Conservation (phyloP, 2,888 invertebrate genomes). For the Lacanobia wlatinum region DNA sequence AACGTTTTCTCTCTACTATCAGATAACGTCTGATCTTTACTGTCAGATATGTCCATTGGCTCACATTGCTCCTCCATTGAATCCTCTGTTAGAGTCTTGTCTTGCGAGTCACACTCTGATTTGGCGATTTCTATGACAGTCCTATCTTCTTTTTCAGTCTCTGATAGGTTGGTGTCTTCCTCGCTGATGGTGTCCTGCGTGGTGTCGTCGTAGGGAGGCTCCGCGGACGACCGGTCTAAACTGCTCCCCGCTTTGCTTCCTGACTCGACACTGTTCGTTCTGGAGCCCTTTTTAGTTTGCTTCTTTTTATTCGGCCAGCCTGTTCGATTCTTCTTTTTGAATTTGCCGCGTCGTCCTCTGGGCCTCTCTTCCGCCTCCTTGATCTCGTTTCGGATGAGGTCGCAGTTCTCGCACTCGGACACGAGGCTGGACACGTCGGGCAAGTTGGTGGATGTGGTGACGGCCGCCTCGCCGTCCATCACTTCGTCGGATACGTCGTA, state of each 20-base stretch:
- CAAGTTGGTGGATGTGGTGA: constrained; percentile 79
- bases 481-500: constrained; percentile 87
- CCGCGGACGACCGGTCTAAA: constrained; percentile 80
- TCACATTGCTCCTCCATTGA: constrained; percentile 52
- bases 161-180: constrained; percentile 76
- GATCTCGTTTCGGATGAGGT: constrained; percentile 84
- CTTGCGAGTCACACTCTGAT: constrained; percentile 68
- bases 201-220: constrained; percentile 80
- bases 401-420: constrained; percentile 85
- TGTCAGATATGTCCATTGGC: constrained; percentile 60
- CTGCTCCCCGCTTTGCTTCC: constrained; percentile 78
- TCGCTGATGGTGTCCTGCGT: constrained; percentile 80
- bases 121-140: constrained; percentile 64
- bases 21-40: constrained; percentile 67
- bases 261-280: constrained; percentile 77
- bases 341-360: constrained; percentile 86
- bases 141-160: constrained; percentile 72
- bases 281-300: constrained; percentile 78
- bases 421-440: constrained; percentile 87
- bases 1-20: constrained; percentile 59
- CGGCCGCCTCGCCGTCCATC: constrained; percentile 79
- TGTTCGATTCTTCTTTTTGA: constrained; percentile 94
- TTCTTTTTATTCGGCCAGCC: constrained; percentile 94
- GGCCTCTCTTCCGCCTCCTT: constrained; percentile 74
- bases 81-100: constrained; percentile 57